Evolutionary conservation across 2,797 vertebrate species (phyloP), one percentile per base, ranked within the genome.

Genomic region (Fistularia commersonii): DNA sequence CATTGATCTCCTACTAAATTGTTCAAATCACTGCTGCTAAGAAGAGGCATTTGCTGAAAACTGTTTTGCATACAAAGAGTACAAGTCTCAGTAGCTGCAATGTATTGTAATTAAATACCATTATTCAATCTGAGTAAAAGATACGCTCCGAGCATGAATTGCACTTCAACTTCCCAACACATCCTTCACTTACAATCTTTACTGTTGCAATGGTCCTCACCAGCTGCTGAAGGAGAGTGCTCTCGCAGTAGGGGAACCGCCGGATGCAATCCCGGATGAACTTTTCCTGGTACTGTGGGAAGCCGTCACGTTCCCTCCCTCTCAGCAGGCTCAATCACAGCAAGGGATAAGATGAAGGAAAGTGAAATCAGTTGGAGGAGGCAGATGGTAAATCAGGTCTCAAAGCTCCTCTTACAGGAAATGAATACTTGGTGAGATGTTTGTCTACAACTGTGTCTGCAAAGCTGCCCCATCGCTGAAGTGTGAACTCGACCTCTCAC

Each of bases 211-310:
- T 91, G 71, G 89, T 94, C 67, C 92, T 89, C 61, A 95, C 92
- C 46, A 95, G 90, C 77, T 96, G 92, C 83, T 96, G 93, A 11
- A 94, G 92, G 42, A 96, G 81, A 1, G 92, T 93, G 9, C 91
- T 90, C 81, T 94, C 93, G 47, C 92, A 93, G 66, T 92, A 93
- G 0, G 93, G 93, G 54, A 95, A 95, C 70, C 91, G 94, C 10
- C 88, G 76, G 85, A 95, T 94, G 50, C 91, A 92, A 68, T 94
- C 93, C 59, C 92, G 73, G 62, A 94, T 92, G 40, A 93, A 77
- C 81, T 91, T 93, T 74, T 95, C 92, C 85, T 94, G 93, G 69
- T 90, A 91, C 8, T 91, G 83, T 1, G 92, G 93, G 54, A 95
- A 95, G 48, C 92, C 92, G 57, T 94, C 80, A 1, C 88, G 82